Evolutionary conservation across 2,113 vertebrate genomes (phyloP).

Genomic region (Spermophilus dauricus): DNA sequence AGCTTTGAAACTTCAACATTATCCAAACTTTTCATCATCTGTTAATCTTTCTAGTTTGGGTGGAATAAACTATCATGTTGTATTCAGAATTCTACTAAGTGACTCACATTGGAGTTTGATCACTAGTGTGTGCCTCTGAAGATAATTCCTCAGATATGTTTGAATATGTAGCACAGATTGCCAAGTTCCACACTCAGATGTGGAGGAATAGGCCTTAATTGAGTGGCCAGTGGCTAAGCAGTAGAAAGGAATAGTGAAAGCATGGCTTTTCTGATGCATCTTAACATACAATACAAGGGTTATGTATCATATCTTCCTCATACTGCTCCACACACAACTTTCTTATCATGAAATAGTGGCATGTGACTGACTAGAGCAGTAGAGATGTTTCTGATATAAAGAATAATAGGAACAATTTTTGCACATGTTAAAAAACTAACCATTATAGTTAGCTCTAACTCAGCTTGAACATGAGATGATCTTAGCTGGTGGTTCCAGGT

Average conservation of each 20-base stretch:
- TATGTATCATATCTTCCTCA: not conserved
- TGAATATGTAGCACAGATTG: constrained; percentile 8
- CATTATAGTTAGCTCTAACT: not conserved
- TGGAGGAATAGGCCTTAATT: not conserved
- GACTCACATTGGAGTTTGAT: not conserved
- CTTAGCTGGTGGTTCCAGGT: not conserved
- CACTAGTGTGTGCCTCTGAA: not conserved
- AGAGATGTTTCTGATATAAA: constrained; percentile 42
- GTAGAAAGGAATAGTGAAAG: not conserved
- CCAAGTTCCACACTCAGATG: not conserved
- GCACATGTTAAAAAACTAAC: not conserved
- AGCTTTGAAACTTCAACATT: constrained; percentile 32
- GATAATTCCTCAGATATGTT: not conserved
- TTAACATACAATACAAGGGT: not conserved
- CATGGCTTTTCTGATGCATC: not conserved
- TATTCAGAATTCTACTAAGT: not conserved
- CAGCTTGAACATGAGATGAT: not conserved
- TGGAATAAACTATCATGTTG: not conserved
- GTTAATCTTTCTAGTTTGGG: not conserved
- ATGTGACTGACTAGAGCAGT: not conserved
- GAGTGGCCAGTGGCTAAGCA: not conserved
- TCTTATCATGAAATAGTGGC: constrained; percentile 27
- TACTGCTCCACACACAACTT: not conserved
- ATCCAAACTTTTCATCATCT: not conserved
- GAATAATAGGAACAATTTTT: not conserved